phyloP scores from a whole-genome alignment of 1,140 invertebrate genomes.

The Polypedilum pembai region DNA sequence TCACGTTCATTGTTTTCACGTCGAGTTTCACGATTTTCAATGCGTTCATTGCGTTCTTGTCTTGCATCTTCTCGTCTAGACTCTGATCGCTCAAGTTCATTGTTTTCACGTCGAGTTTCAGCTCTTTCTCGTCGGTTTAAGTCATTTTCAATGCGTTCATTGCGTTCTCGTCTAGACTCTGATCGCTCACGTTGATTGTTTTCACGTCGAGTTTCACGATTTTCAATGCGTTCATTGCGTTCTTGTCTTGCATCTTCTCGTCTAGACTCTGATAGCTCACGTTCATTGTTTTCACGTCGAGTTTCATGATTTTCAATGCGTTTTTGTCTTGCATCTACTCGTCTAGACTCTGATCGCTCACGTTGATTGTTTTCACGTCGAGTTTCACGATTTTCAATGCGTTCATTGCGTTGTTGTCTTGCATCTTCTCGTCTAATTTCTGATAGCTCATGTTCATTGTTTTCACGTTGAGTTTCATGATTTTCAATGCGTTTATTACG shows the following conservation, averaged over 20 bases:
- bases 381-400: neutral
- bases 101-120: neutral
- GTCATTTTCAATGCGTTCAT: neutral
- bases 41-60: neutral
- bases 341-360: neutral
- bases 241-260: neutral
- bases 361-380: neutral
- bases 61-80: neutral
- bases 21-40: neutral
- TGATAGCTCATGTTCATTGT: neutral
- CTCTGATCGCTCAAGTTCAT: constrained; percentile 8
- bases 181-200: neutral
- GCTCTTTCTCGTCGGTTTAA: no score
- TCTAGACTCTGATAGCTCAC: neutral
- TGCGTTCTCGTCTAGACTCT: neutral
- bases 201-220: neutral
- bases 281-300: neutral
- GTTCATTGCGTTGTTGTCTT: neutral
- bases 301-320: neutral
- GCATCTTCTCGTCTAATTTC: neutral
- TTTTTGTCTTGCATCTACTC: neutral
- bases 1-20: neutral
- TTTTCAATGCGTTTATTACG: neutral
- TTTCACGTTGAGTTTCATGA: neutral
- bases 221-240: neutral